Percentiles rank a stretch among this genome's conserved stretches.
These are phyloP conservation scores for Magallana ariakensis DNA, from an alignment of 1,140 invertebrate genomes.

Conservation along the genomic window DNA sequence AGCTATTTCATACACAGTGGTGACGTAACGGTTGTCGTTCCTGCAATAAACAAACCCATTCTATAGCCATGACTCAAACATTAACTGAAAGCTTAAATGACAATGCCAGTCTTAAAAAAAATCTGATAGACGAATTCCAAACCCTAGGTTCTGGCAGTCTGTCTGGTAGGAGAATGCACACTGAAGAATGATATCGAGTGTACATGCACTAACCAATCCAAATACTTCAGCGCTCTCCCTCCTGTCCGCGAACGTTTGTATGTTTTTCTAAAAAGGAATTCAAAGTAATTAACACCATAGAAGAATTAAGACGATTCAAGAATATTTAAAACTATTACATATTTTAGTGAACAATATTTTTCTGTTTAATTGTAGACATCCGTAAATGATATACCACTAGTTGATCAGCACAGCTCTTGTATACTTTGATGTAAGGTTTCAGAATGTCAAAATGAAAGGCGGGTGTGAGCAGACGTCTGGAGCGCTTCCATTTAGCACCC, in stretches of 20 bases:
- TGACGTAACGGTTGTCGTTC: too few relatives aligned
- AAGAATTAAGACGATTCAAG: too few relatives aligned
- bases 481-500: conserved; percentile 87
- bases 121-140: not conserved
- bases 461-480: conserved; percentile 92
- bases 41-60: too few relatives aligned
- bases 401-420: conserved; percentile 80
- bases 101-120: too few relatives aligned
- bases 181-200: conserved; percentile 68
- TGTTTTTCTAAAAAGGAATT: conserved; percentile 54
- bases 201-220: conserved; percentile 58
- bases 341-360: too few relatives aligned
- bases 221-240: conserved; percentile 61
- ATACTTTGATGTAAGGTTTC: conserved; percentile 89
- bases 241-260: conserved; percentile 45
- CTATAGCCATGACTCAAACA: too few relatives aligned
- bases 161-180: conserved; percentile 69
- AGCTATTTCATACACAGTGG: too few relatives aligned
- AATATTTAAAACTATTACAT: too few relatives aligned
- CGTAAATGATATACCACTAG: conserved; percentile 38
- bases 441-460: conserved; percentile 93
- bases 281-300: too few relatives aligned
- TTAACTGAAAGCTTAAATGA: too few relatives aligned
- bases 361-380: not conserved
- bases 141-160: conserved; percentile 56